Percentiles rank a stretch among this genome's conserved stretches.
Evolutionary conservation across 2,888 invertebrate genomes (phyloP).

Genomic region (Microctonus hyperodae): DNA sequence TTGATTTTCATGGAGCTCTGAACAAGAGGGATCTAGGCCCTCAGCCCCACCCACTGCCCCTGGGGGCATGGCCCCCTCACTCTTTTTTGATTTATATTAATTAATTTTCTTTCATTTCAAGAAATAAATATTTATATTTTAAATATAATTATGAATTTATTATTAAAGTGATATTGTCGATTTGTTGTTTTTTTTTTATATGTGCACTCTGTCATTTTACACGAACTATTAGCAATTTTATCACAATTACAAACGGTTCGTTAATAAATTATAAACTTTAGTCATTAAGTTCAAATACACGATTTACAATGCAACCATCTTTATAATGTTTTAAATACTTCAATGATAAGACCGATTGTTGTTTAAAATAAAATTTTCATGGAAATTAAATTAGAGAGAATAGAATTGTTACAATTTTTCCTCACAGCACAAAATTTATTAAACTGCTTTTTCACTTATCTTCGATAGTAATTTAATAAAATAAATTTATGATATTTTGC

Average conservation of each 20-base stretch:
- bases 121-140: slow-evolving; percentile 6
- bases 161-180: slow-evolving; percentile 3
- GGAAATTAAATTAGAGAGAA: neutral
- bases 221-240: neutral
- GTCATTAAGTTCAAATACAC: neutral
- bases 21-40: slow-evolving; percentile 59
- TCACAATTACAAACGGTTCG: neutral
- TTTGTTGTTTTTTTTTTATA: neutral
- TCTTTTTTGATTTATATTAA: slow-evolving; percentile 12
- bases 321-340: neutral
- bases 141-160: too few species aligned
- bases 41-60: slow-evolving; percentile 58
- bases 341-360: neutral
- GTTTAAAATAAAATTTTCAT: neutral
- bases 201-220: neutral
- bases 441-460: neutral
- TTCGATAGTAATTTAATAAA: too few species aligned
- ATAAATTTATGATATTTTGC: neutral
- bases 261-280: neutral
- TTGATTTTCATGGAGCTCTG: slow-evolving; percentile 55
- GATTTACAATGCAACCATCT: neutral
- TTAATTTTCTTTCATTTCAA: slow-evolving; percentile 28
- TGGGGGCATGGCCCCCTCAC: slow-evolving; percentile 57
- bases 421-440: neutral
- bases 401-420: neutral